These are phyloP conservation scores for Pteronotus mesoamericanus DNA, from an alignment of 2,797 vertebrate genomes.

Conservation along the genomic window DNA sequence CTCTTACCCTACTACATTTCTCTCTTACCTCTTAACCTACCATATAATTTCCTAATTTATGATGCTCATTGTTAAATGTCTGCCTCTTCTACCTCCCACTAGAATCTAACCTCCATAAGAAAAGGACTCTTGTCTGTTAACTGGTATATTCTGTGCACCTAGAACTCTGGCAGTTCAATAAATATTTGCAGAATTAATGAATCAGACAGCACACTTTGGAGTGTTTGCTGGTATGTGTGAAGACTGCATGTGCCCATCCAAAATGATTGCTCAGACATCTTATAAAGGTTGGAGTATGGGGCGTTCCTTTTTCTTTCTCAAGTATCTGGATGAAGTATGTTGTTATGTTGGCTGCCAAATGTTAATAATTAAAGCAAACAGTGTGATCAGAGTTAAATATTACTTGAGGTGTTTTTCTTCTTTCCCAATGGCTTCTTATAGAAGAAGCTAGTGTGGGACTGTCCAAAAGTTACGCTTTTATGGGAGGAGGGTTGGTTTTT, in stretches of 20 bases:
- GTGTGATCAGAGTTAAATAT: conserved; percentile 44
- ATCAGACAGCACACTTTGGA: not conserved
- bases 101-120: not conserved
- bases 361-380: conserved; percentile 62
- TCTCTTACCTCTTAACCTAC: not conserved
- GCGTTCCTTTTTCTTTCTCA: conserved; percentile 17
- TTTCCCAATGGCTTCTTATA: not conserved
- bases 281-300: not conserved
- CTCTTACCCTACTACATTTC: not conserved
- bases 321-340: not conserved
- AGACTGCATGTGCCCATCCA: not conserved
- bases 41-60: not conserved
- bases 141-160: not conserved
- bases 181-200: conserved; percentile 27
- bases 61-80: not conserved
- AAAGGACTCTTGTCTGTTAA: not conserved
- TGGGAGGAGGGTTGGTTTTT: not conserved
- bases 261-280: not conserved
- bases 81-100: not conserved
- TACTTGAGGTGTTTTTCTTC: not conserved
- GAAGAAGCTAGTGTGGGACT: not conserved
- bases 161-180: not conserved
- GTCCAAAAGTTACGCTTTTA: not conserved
- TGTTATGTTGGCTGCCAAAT: conserved; percentile 6
- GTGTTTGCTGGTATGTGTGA: not conserved